These are phyloP conservation scores for Lasioglossum zephyrum DNA, from an alignment of 2,888 invertebrate genomes.

Conservation along the genomic window DNA sequence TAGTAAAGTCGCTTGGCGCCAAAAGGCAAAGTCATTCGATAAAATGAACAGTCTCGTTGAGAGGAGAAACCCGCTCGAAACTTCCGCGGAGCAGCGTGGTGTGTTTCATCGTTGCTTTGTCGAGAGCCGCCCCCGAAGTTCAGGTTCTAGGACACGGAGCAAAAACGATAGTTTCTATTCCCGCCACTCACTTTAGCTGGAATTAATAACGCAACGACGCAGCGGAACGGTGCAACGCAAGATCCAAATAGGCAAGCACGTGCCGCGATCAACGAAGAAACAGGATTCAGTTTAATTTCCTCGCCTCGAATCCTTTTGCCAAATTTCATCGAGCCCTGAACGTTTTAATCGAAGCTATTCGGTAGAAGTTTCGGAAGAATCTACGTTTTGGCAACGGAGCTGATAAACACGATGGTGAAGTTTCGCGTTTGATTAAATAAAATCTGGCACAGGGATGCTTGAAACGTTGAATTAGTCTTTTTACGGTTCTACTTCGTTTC, in stretches of 20 bases:
- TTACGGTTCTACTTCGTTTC: background rate
- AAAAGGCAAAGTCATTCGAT: constrained; percentile 11
- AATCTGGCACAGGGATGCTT: background rate
- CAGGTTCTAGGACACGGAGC: constrained; percentile 3
- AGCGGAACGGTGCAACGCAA: background rate
- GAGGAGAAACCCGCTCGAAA: constrained; percentile 13
- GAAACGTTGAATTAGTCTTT: background rate
- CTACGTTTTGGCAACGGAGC: background rate
- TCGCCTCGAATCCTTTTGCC: background rate
- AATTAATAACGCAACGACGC: background rate
- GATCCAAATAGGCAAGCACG: background rate
- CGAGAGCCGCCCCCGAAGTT: background rate
- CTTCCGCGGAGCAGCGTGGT: background rate
- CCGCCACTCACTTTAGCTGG: constrained; percentile 8
- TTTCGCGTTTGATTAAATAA: background rate
- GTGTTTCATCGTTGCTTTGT: background rate
- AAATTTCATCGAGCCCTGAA: background rate
- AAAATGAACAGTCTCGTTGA: background rate
- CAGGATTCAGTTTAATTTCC: background rate
- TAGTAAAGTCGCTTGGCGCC: background rate
- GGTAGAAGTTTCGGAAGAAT: background rate
- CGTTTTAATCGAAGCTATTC: background rate
- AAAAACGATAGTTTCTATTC: constrained; percentile 26
- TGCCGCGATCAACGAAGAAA: background rate
- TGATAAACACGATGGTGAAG: background rate